phyloP scores from a whole-genome alignment of 2,888 invertebrate species.

The Eudasyphora cyanicolor region DNA sequence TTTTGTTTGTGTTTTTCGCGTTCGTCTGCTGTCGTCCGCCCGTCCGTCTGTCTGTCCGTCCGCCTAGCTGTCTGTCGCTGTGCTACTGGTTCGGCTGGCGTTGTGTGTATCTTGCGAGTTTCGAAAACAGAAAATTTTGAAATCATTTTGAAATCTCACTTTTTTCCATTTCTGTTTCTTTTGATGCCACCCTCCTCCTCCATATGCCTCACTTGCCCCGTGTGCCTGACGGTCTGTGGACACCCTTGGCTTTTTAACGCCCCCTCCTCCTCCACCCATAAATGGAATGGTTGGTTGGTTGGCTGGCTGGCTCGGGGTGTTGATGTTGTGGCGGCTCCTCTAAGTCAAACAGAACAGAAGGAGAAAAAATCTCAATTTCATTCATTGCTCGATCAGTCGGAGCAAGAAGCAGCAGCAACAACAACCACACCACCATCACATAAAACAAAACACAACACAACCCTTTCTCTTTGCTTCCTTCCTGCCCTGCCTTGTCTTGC shows the following conservation, averaged over 20 bases:
- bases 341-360: background rate
- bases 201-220: background rate
- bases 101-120: slow-evolving; percentile 46
- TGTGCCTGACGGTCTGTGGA: no score
- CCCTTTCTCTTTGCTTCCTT: background rate
- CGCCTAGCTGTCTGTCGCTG: no score
- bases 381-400: background rate
- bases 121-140: slow-evolving; percentile 64
- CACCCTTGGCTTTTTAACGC: background rate
- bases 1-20: slow-evolving; percentile 56
- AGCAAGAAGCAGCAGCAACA: background rate
- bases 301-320: background rate
- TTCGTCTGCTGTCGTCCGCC: background rate
- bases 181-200: background rate
- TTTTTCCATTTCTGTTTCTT: slow-evolving; percentile 39
- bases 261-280: background rate
- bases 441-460: no score
- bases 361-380: slow-evolving; percentile 26
- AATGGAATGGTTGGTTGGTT: background rate
- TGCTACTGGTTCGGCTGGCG: slow-evolving; percentile 1
- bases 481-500: background rate
- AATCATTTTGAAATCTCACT: slow-evolving; percentile 59
- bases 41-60: slow-evolving; percentile 12
- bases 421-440: background rate
- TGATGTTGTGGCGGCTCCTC: background rate